A percentile compares a stretch with the other conserved stretches of the same genome.
phyloP scores from a whole-genome alignment of 1,140 invertebrate species.

The Neodiprion virginianus region DNA sequence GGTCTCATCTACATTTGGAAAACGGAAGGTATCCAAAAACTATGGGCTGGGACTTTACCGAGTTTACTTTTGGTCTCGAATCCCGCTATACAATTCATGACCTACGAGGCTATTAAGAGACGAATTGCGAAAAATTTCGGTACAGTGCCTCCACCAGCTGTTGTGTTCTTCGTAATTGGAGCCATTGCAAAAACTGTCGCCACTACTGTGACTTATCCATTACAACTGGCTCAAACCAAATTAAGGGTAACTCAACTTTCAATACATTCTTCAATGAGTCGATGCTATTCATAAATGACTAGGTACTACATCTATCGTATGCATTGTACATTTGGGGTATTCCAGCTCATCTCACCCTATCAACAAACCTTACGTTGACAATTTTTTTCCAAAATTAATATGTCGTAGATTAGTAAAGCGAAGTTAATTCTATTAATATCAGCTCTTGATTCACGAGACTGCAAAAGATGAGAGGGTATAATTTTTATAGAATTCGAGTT shows the following conservation, averaged over 20 bases:
- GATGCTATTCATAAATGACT: too few relatives aligned
- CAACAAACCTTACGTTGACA: too few relatives aligned
- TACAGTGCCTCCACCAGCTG: conserved; percentile 59
- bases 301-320: too few relatives aligned
- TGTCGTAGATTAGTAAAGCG: too few relatives aligned
- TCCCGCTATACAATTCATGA: conserved; percentile 91
- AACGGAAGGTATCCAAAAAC: conserved; percentile 72
- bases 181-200: conserved; percentile 83
- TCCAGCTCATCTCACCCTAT: too few relatives aligned
- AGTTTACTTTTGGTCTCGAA: conserved; percentile 87
- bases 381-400: too few relatives aligned
- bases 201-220: conserved; percentile 85
- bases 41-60: conserved; percentile 85
- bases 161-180: conserved; percentile 71
- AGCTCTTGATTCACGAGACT: too few relatives aligned
- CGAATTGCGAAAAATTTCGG: conserved; percentile 54
- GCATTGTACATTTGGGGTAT: too few relatives aligned
- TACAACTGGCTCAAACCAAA: conserved; percentile 87
- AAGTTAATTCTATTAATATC: too few relatives aligned
- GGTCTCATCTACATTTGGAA: conserved; percentile 74
- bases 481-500: too few relatives aligned
- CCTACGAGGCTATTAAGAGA: conserved; percentile 86
- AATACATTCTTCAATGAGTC: conserved; percentile 13
- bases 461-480: too few relatives aligned
- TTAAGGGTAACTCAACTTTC: conserved; percentile 66